A percentile compares a stretch with the other conserved stretches of the same genome.
Conservation (phyloP, 2,888 invertebrate genomes). For the Heliconius charithonia region DNA sequence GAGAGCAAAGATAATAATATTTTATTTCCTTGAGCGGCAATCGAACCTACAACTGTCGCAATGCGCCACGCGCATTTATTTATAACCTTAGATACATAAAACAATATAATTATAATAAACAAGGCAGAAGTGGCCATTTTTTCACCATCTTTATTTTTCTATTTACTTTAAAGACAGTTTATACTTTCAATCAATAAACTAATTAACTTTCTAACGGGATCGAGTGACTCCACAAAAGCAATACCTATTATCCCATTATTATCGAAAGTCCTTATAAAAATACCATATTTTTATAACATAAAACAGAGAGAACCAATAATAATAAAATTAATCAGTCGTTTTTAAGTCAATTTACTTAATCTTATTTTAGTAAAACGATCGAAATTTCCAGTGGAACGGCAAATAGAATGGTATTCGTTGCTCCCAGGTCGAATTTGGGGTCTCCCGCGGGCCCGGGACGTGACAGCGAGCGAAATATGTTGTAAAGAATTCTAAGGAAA, state of each 20-base stretch:
- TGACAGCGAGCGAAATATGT: slow-evolving; percentile 58
- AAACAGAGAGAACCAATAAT: slow-evolving; percentile 4
- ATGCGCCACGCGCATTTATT: not conserved
- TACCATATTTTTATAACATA: not conserved
- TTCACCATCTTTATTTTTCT: not conserved
- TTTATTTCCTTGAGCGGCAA: not conserved
- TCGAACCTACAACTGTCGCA: not conserved
- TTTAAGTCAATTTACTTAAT: slow-evolving; percentile 24
- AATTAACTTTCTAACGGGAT: too few species aligned
- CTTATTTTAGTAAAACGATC: slow-evolving; percentile 33
- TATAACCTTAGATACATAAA: not conserved
- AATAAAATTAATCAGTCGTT: slow-evolving; percentile 17
- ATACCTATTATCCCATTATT: not conserved
- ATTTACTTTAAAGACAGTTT: too few species aligned
- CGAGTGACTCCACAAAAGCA: not conserved
- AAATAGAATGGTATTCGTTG: slow-evolving; percentile 59
- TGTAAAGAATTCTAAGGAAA: slow-evolving; percentile 52
- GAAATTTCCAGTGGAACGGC: slow-evolving; percentile 42
- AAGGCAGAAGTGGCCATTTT: not conserved
- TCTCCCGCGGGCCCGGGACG: slow-evolving; percentile 55
- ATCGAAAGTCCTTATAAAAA: not conserved
- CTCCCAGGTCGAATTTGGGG: slow-evolving; percentile 64
- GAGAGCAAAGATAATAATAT: not conserved
- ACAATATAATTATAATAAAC: not conserved
- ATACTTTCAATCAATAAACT: too few species aligned